These are phyloP conservation scores for Alosa alosa DNA, from an alignment of 2,113 vertebrate species.

Conservation along the genomic window DNA sequence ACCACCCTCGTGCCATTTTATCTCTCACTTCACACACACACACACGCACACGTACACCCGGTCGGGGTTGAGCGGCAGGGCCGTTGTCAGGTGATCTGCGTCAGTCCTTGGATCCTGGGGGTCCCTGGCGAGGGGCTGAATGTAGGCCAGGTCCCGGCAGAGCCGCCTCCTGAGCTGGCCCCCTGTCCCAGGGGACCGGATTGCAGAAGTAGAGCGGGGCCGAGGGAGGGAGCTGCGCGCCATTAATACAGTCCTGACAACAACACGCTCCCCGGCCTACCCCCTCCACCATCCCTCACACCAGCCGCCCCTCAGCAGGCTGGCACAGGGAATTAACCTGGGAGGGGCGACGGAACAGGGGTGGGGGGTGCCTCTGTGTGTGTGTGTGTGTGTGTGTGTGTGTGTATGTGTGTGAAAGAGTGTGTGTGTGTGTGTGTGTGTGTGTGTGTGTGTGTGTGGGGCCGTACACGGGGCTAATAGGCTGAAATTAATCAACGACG, in stretches of 20 bases:
- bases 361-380: slow-evolving; percentile 40
- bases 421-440: too few relatives aligned
- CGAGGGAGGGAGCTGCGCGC: slow-evolving; percentile 50
- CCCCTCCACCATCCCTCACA: slow-evolving; percentile 71
- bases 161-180: slow-evolving; percentile 53
- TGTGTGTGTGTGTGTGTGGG: too few relatives aligned
- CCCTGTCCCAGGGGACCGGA: slow-evolving; percentile 59
- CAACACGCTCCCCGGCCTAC: slow-evolving; percentile 71
- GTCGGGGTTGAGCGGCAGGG: slow-evolving; percentile 59
- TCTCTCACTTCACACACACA: not conserved
- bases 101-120: slow-evolving; percentile 74
- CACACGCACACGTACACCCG: slow-evolving; percentile 18
- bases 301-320: slow-evolving; percentile 54
- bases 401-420: too few relatives aligned
- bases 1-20: not conserved
- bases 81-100: slow-evolving; percentile 79
- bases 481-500: slow-evolving; percentile 81
- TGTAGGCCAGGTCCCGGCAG: slow-evolving; percentile 79
- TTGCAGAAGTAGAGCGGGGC: not conserved
- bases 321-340: slow-evolving; percentile 76
- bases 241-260: slow-evolving; percentile 81
- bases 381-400: not conserved
- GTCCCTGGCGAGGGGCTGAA: slow-evolving; percentile 75
- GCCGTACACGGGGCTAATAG: slow-evolving; percentile 76
- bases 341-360: slow-evolving; percentile 61